Evolutionary conservation across 2,113 vertebrate genomes (phyloP).

Genomic region (Romanogobio albipinnatus): DNA sequence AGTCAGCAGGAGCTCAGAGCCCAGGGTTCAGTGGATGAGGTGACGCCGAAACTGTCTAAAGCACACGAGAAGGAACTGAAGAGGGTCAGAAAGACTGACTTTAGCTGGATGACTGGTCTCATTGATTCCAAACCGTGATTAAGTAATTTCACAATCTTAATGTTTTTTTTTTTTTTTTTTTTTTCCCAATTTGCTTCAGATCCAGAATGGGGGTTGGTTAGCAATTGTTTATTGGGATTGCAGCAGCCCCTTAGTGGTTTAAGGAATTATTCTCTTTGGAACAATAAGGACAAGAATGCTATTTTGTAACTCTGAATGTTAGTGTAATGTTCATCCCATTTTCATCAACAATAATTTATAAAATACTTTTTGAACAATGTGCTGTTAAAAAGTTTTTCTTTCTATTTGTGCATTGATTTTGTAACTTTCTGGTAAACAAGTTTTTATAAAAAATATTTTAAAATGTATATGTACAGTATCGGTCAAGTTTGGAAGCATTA

Average conservation of each 20-base stretch:
- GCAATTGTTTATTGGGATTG: background rate
- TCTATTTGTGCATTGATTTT: background rate
- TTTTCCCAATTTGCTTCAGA: background rate
- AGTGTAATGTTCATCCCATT: constrained; percentile 2
- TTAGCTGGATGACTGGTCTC: constrained; percentile 80
- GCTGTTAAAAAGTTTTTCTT: background rate
- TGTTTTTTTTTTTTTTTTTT: background rate
- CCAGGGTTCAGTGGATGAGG: constrained; percentile 55
- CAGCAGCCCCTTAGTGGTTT: background rate
- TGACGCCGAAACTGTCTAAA: constrained; percentile 74
- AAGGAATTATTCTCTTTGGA: background rate
- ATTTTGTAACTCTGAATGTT: constrained; percentile 10
- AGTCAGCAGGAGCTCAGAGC: constrained; percentile 55
- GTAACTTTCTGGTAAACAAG: no score
- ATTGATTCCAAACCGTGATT: constrained; percentile 54
- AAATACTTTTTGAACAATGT: constrained; percentile 16
- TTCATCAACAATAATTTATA: constrained; percentile 25
- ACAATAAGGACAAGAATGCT: background rate
- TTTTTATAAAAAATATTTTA: no score
- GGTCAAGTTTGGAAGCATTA: no score
- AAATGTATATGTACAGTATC: no score
- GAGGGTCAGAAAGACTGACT: constrained; percentile 84
- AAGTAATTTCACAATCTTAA: background rate
- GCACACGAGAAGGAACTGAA: constrained; percentile 82
- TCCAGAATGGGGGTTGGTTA: background rate